These are phyloP conservation scores for Magallana ariakensis DNA, from an alignment of 1,140 invertebrate species.

Conservation along the genomic window DNA sequence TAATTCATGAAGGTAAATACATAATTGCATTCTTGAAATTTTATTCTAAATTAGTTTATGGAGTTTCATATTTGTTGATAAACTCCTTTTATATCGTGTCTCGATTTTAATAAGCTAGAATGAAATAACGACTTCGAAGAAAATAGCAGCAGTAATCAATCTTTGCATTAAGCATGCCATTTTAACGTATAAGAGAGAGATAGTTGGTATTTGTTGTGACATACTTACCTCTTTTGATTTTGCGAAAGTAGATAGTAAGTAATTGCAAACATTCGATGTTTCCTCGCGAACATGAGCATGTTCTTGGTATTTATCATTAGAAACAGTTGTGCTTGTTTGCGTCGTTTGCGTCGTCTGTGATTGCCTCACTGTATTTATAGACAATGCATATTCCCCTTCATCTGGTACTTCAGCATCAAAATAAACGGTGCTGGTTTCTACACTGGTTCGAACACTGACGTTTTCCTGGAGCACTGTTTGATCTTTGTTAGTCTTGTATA, in stretches of 20 bases:
- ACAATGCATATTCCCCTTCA: conserved; percentile 54
- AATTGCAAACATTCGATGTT: conserved; percentile 52
- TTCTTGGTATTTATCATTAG: not conserved
- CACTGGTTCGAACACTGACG: not conserved
- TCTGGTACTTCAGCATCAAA: conserved; percentile 16
- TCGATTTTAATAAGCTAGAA: too few relatives aligned
- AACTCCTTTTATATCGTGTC: too few relatives aligned
- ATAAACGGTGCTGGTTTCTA: not conserved
- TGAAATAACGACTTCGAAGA: too few relatives aligned
- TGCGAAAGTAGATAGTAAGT: conserved; percentile 48
- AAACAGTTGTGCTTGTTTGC: not conserved
- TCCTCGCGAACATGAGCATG: not conserved
- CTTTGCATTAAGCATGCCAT: too few relatives aligned
- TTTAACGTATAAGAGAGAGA: not conserved
- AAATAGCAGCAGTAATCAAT: too few relatives aligned
- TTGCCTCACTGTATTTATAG: conserved; percentile 31
- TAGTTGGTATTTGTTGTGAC: too few relatives aligned
- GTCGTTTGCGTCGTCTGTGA: not conserved
- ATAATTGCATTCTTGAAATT: too few relatives aligned
- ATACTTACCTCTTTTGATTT: not conserved
- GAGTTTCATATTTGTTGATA: too few relatives aligned
- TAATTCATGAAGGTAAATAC: too few relatives aligned
- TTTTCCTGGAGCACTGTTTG: not conserved
- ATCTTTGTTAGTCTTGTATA: conserved; percentile 20
- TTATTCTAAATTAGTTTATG: too few relatives aligned